phyloP scores from a whole-genome alignment of 2,797 vertebrate genomes.

The Onychomys arenicola region DNA sequence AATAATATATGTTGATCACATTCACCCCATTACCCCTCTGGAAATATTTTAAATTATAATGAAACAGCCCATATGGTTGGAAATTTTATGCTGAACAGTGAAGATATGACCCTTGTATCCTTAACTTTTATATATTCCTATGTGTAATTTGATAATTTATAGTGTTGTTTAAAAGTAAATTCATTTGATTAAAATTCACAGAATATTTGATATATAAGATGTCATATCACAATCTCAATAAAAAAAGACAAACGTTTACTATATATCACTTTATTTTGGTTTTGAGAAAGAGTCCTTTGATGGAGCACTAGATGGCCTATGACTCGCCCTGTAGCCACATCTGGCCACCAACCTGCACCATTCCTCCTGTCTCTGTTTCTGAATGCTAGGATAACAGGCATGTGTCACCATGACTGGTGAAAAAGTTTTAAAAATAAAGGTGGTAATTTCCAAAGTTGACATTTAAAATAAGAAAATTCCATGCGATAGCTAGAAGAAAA shows the following conservation, averaged over 20 bases:
- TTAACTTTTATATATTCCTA: not conserved
- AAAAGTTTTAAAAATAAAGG: not conserved
- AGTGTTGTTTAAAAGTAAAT: not conserved
- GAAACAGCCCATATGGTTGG: not conserved
- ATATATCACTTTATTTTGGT: too few species aligned
- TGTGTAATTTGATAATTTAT: not conserved
- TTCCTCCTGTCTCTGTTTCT: not conserved
- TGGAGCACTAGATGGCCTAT: too few species aligned
- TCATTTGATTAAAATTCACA: too few species aligned
- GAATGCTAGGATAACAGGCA: fast-evolving
- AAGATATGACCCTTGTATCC: not conserved
- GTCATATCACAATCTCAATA: too few species aligned
- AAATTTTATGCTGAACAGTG: not conserved
- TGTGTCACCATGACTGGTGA: not conserved
- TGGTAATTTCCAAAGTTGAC: not conserved
- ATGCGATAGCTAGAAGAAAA: constrained; percentile 47
- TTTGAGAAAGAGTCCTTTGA: too few species aligned
- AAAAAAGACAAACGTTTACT: too few species aligned
- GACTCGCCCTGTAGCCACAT: fast-evolving
- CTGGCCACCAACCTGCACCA: not conserved
- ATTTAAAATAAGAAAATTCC: constrained; percentile 66
- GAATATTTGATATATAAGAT: too few species aligned
- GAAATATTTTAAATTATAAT: not conserved
- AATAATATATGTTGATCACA: not conserved
- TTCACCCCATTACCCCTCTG: too few species aligned